phyloP scores from a whole-genome alignment of 1,140 invertebrate species.

The Leptoteleia sp. region DNA sequence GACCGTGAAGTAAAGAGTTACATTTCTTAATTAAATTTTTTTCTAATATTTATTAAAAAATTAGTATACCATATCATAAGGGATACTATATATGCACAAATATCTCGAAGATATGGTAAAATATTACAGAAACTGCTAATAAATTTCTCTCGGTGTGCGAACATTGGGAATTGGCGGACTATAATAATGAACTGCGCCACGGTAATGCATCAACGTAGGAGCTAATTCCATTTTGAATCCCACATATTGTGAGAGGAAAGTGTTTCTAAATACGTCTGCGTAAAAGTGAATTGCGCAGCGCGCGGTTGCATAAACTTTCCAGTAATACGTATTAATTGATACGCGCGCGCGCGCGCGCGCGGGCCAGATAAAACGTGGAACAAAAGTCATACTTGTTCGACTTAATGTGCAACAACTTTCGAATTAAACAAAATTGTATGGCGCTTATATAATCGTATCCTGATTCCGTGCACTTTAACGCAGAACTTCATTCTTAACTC shows the following conservation, averaged over 20 bases:
- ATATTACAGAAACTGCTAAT: too few relatives aligned
- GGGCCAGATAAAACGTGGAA: conserved; percentile 40
- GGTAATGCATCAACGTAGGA: conserved; percentile 4
- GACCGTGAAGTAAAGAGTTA: too few relatives aligned
- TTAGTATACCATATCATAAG: too few relatives aligned
- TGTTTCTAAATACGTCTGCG: conserved; percentile 39
- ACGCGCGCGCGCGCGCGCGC: conserved; percentile 36
- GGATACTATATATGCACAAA: too few relatives aligned
- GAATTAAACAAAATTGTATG: conserved; percentile 52
- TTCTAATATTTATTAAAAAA: too few relatives aligned
- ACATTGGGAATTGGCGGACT: too few relatives aligned
- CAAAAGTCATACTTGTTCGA: conserved; percentile 54
- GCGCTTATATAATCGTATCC: conserved; percentile 30
- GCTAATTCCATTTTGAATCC: conserved; percentile 37
- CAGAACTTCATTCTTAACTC: too few relatives aligned
- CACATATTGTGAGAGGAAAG: conserved; percentile 55
- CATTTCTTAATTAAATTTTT: too few relatives aligned
- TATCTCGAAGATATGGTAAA: too few relatives aligned
- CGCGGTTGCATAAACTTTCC: conserved; percentile 58
- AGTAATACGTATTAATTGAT: conserved; percentile 63
- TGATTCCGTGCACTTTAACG: too few relatives aligned
- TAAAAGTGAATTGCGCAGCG: conserved; percentile 48
- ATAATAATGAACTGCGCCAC: not conserved
- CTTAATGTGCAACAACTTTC: conserved; percentile 56
- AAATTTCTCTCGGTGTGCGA: too few relatives aligned